Conservation (phyloP, 2,113 vertebrate species). For the Axis porcinus region DNA sequence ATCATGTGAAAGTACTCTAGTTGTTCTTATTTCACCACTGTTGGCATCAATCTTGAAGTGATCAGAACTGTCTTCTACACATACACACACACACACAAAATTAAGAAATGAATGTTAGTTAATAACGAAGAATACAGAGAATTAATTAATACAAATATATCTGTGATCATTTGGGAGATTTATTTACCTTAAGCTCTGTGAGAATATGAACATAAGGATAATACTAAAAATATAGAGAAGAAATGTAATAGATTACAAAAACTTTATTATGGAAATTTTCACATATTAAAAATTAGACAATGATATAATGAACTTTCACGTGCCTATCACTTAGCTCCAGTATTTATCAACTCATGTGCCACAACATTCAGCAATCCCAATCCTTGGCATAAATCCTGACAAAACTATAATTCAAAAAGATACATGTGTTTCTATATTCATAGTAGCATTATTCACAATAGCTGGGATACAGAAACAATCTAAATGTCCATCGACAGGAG, state of each 20-base stretch:
- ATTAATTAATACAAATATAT: not conserved
- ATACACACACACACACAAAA: not conserved
- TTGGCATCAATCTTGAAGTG: conserved; percentile 88
- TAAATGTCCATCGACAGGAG: not conserved
- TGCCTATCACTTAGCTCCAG: not conserved
- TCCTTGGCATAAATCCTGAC: not conserved
- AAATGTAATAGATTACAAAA: not conserved
- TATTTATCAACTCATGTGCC: not conserved
- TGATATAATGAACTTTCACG: not conserved
- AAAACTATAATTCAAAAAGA: not conserved
- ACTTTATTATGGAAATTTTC: not conserved
- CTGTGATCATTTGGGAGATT: not conserved
- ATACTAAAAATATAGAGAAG: not conserved
- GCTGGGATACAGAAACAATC: not conserved
- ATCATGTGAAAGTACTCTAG: conserved; percentile 75
- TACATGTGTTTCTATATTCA: not conserved
- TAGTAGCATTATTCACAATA: not conserved
- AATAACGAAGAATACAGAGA: not conserved
- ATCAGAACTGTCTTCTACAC: conserved; percentile 68
- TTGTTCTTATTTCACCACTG: conserved; percentile 88
- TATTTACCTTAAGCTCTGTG: not conserved
- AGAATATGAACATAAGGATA: not conserved
- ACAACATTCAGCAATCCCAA: not conserved
- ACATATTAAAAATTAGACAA: not conserved
- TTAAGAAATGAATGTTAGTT: not conserved